These are phyloP conservation scores for Dynastes tityus DNA, from an alignment of 2,888 invertebrate genomes.

Conservation along the genomic window DNA sequence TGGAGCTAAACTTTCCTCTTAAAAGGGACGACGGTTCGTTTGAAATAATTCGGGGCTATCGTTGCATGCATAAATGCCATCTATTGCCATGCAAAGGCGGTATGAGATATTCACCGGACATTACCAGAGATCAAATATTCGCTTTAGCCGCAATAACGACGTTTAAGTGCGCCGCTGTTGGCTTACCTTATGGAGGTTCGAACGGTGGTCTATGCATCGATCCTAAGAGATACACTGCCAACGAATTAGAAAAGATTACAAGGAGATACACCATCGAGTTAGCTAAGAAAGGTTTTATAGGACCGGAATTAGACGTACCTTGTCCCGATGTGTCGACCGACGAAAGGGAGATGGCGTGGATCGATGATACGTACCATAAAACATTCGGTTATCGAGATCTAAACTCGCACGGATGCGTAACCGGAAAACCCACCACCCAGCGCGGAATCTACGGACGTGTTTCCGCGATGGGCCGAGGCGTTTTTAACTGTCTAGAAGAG, in stretches of 20 bases:
- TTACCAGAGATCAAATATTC: constrained; percentile 83
- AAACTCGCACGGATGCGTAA: constrained; percentile 87
- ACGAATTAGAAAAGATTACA: constrained; percentile 85
- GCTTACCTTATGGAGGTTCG: constrained; percentile 86
- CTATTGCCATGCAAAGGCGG: constrained; percentile 75
- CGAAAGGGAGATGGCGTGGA: constrained; percentile 87
- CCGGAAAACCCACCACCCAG: constrained; percentile 90
- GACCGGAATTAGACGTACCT: constrained; percentile 87
- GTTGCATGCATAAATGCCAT: constrained; percentile 84
- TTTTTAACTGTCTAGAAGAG: constrained; percentile 81
- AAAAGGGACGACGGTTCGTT: constrained; percentile 80
- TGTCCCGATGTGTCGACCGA: constrained; percentile 88
- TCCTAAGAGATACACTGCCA: constrained; percentile 80
- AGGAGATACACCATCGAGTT: constrained; percentile 81
- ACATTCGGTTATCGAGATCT: constrained; percentile 80
- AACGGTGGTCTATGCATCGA: constrained; percentile 84
- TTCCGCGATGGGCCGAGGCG: constrained; percentile 88
- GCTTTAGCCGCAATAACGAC: constrained; percentile 90
- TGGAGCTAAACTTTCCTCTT: constrained; percentile 81
- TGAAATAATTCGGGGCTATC: constrained; percentile 81
- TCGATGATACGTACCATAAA: constrained; percentile 86
- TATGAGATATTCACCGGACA: constrained; percentile 63
- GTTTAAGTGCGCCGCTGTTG: constrained; percentile 86
- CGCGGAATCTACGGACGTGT: constrained; percentile 90
- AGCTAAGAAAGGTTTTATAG: constrained; percentile 70